phyloP scores from a whole-genome alignment of 2,888 invertebrate species.

The Azorinus chamasolen region DNA sequence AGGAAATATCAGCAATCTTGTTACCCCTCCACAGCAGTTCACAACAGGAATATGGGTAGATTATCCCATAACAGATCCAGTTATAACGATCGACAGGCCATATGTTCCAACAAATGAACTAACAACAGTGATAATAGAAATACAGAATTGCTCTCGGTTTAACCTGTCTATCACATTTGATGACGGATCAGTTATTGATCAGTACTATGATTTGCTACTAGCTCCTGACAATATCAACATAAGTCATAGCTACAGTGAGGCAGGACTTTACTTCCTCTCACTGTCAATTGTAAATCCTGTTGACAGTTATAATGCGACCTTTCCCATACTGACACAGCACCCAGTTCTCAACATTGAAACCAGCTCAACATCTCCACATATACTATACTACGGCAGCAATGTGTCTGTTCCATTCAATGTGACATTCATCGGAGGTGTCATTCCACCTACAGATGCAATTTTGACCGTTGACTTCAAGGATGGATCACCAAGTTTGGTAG shows the following conservation, averaged over 20 bases:
- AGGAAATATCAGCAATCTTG: conserved; percentile 51
- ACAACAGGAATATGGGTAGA: conserved; percentile 59
- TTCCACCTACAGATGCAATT: conserved; percentile 47
- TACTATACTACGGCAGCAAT: conserved; percentile 12
- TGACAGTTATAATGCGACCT: conserved; percentile 32
- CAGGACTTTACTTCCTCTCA: conserved; percentile 39
- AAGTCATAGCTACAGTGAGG: conserved; percentile 28
- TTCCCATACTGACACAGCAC: conserved; percentile 50
- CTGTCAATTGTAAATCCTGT: conserved; percentile 48
- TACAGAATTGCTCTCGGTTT: conserved; percentile 55
- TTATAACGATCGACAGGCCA: conserved; percentile 33
- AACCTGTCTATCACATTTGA: conserved; percentile 31
- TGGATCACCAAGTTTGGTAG: conserved; percentile 24
- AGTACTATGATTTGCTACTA: conserved; percentile 29
- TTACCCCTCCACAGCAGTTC: conserved; percentile 27
- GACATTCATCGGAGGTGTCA: conserved; percentile 52
- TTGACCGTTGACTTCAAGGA: conserved; percentile 46
- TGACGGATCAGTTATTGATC: conserved; percentile 29
- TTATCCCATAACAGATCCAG: conserved; percentile 48
- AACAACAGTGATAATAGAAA: conserved; percentile 38
- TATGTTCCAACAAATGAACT: conserved; percentile 48
- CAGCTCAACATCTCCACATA: conserved; percentile 24
- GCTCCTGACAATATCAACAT: conserved; percentile 31
- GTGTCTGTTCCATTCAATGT: conserved; percentile 34
- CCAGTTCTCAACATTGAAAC: conserved; percentile 52